These are phyloP conservation scores for Dolomedes plantarius DNA, from an alignment of 2,888 invertebrate genomes.

Conservation along the genomic window DNA sequence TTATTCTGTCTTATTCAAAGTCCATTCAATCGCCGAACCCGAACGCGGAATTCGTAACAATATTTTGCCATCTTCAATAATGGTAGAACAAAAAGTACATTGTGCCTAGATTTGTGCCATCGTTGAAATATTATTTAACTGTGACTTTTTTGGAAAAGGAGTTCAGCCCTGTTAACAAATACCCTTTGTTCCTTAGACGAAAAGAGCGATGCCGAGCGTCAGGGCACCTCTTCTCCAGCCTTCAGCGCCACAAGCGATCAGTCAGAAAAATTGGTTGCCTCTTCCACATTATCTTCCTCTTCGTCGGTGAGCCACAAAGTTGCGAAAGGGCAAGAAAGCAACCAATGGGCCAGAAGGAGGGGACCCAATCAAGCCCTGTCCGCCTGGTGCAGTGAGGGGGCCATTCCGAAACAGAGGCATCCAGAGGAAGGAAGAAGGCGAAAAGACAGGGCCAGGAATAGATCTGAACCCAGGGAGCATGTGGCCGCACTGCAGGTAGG, in stretches of 20 bases:
- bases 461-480: constrained; percentile 52
- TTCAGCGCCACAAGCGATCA: constrained; percentile 45
- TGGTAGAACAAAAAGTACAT: too few species aligned
- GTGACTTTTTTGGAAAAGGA: too few species aligned
- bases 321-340: constrained; percentile 22
- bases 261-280: constrained; percentile 44
- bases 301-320: constrained; percentile 44
- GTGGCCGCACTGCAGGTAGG: constrained; percentile 47
- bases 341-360: constrained; percentile 24
- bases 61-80: too few species aligned
- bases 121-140: too few species aligned
- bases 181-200: neutral
- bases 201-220: constrained; percentile 29
- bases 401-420: constrained; percentile 58
- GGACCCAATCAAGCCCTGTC: constrained; percentile 31
- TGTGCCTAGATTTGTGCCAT: too few species aligned
- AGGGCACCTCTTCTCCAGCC: constrained; percentile 26
- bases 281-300: constrained; percentile 50
- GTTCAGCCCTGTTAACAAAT: too few species aligned
- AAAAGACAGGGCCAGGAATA: constrained; percentile 46
- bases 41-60: too few species aligned
- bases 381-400: constrained; percentile 64
- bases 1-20: too few species aligned
- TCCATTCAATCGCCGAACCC: too few species aligned
- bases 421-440: constrained; percentile 39